phyloP scores from a whole-genome alignment of 2,888 invertebrate genomes.

The Brenthis daphne region DNA sequence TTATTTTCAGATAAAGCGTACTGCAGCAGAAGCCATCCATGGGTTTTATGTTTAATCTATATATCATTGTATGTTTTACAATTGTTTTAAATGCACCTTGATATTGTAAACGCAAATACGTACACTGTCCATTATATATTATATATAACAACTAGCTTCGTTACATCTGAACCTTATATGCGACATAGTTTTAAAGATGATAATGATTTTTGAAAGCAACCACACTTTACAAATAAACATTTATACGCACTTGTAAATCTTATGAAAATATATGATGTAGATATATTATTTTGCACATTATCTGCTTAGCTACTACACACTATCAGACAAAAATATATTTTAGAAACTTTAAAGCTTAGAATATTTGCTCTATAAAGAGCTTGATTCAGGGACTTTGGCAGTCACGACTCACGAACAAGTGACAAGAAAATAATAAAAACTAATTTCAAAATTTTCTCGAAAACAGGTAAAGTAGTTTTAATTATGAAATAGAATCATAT shows the following conservation, averaged over 20 bases:
- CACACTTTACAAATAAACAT: slow-evolving; percentile 36
- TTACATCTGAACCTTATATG: slow-evolving; percentile 23
- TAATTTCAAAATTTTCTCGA: slow-evolving; percentile 33
- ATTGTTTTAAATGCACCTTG: slow-evolving; percentile 35
- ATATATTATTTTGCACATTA: slow-evolving; percentile 36
- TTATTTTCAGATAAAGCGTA: slow-evolving; percentile 62
- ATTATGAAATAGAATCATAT: slow-evolving; percentile 42
- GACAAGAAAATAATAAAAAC: slow-evolving; percentile 14
- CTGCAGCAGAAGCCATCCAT: slow-evolving; percentile 62
- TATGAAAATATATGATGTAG: slow-evolving; percentile 26
- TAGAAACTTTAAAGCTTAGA: slow-evolving; percentile 32
- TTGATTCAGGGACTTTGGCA: slow-evolving; percentile 31
- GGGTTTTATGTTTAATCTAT: slow-evolving; percentile 52
- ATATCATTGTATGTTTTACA: slow-evolving; percentile 42
- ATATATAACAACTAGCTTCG: slow-evolving; percentile 21
- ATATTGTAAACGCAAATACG: slow-evolving; percentile 24
- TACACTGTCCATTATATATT: slow-evolving; percentile 36
- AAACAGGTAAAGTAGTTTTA: slow-evolving; percentile 46
- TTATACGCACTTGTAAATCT: slow-evolving; percentile 34
- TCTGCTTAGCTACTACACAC: slow-evolving; percentile 36
- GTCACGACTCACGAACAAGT: not conserved
- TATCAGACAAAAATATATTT: slow-evolving; percentile 28
- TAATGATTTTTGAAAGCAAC: slow-evolving; percentile 30
- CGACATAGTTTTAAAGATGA: slow-evolving; percentile 15
- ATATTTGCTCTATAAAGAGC: slow-evolving; percentile 34